phyloP scores from a whole-genome alignment of 1,140 invertebrate species.

The Araneus ventricosus region DNA sequence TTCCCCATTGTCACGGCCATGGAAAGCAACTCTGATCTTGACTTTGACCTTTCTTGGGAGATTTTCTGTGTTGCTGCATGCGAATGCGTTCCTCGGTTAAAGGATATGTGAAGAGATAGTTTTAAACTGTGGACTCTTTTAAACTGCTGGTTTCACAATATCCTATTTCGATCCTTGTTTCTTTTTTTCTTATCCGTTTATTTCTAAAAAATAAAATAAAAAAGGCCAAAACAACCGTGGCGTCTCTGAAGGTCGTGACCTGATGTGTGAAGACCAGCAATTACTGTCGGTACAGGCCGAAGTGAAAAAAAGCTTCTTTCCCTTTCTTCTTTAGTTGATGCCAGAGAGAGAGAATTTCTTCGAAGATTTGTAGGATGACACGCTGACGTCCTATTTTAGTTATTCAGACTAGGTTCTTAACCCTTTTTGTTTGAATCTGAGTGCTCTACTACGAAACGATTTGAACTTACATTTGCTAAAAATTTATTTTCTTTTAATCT shows the following conservation, averaged over 20 bases:
- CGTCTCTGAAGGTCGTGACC: conserved; percentile 57
- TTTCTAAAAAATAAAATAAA: not conserved
- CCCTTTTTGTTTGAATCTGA: conserved; percentile 42
- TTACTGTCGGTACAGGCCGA: conserved; percentile 54
- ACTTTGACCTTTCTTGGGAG: conserved; percentile 13
- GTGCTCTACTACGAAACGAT: conserved; percentile 10
- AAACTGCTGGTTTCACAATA: conserved; percentile 19
- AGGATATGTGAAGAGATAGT: conserved; percentile 10
- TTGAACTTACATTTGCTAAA: conserved; percentile 6
- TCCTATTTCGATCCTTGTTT: conserved; percentile 23
- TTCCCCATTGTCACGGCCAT: conserved; percentile 55
- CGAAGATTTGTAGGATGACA: conserved; percentile 38
- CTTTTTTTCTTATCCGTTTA: conserved; percentile 20
- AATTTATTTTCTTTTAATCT: not conserved
- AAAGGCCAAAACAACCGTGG: not conserved
- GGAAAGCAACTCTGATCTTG: not conserved
- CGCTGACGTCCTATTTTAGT: not conserved
- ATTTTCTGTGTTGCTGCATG: conserved; percentile 13
- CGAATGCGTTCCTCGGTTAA: not conserved
- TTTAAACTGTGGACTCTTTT: conserved; percentile 33
- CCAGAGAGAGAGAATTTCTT: not conserved
- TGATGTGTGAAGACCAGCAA: conserved; percentile 61
- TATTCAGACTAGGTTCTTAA: conserved; percentile 57
- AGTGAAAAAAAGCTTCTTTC: conserved; percentile 8
- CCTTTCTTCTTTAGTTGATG: conserved; percentile 22